Conservation (phyloP, 2,888 invertebrate genomes). For the Chrysina gloriosa region DNA sequence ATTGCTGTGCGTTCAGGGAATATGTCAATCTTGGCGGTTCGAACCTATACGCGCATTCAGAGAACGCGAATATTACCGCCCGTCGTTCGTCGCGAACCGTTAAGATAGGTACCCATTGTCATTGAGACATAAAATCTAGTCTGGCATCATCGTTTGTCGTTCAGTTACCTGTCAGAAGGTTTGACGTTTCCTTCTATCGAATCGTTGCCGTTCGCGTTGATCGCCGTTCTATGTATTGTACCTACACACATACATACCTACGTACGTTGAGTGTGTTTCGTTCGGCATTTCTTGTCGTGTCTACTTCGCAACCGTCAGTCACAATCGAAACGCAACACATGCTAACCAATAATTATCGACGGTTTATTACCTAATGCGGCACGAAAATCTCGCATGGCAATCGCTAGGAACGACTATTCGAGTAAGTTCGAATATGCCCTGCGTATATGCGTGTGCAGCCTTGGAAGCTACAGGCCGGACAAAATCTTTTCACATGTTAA, state of each 20-base stretch:
- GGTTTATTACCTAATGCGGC: conserved; percentile 35
- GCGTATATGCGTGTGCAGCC: no score
- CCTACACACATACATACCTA: background rate
- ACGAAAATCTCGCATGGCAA: conserved; percentile 10
- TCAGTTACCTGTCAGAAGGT: conserved; percentile 30
- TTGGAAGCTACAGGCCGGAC: no score
- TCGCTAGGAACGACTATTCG: no score
- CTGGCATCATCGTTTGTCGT: conserved; percentile 16
- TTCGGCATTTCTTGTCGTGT: no score
- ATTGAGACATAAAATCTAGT: conserved; percentile 25
- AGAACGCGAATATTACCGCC: background rate
- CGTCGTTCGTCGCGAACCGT: background rate
- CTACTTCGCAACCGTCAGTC: background rate
- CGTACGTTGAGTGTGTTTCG: no score
- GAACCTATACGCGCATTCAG: background rate
- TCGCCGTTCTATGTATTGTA: background rate
- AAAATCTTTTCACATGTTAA: no score
- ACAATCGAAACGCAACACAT: conserved; percentile 25
- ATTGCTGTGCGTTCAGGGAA: background rate
- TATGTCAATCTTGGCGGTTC: conserved; percentile 9
- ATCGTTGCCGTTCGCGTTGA: background rate
- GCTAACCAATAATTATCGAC: conserved; percentile 30
- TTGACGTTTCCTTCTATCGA: conserved; percentile 15
- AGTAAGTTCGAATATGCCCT: conserved; percentile 3
- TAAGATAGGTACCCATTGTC: conserved; percentile 21